Conservation (phyloP, 2,888 invertebrate genomes). For the Synanthedon formicaeformis region DNA sequence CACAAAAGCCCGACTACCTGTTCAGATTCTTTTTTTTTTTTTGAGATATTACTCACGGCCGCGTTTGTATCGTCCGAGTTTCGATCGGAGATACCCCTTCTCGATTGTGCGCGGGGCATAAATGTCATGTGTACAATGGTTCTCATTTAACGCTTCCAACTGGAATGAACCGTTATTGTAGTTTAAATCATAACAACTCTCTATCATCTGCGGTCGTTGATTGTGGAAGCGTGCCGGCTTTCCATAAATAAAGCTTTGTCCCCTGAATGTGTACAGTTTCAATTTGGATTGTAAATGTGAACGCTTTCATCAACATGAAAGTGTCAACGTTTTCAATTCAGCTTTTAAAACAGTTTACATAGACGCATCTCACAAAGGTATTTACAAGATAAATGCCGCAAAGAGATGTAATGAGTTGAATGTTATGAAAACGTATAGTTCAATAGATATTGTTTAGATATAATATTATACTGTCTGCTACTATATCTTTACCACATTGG, state of each 20-base stretch:
- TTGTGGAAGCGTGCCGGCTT: slow-evolving; percentile 33
- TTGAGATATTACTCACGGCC: slow-evolving; percentile 5
- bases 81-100: slow-evolving; percentile 32
- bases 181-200: slow-evolving; percentile 46
- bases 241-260: slow-evolving; percentile 39
- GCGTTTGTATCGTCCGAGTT: slow-evolving; percentile 22
- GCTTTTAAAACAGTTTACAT: slow-evolving; percentile 4
- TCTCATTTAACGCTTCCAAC: slow-evolving; percentile 32
- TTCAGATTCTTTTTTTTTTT: slow-evolving; percentile 21
- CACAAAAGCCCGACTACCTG: slow-evolving; percentile 38
- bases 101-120: slow-evolving; percentile 45
- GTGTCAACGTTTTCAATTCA: neutral
- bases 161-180: slow-evolving; percentile 23
- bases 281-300: slow-evolving; percentile 33
- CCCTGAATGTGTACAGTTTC: slow-evolving; percentile 34
- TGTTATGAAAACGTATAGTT: too few relatives aligned
- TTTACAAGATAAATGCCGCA: too few relatives aligned
- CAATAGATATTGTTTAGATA: too few relatives aligned
- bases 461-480: too few relatives aligned
- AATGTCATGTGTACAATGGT: slow-evolving; percentile 49
- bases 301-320: slow-evolving; percentile 25
- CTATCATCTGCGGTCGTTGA: slow-evolving; percentile 31
- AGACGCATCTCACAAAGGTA: too few relatives aligned
- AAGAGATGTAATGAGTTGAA: too few relatives aligned
- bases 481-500: too few relatives aligned